Conservation (phyloP, 2,113 vertebrate species). For the Melanocharis versteri region DNA sequence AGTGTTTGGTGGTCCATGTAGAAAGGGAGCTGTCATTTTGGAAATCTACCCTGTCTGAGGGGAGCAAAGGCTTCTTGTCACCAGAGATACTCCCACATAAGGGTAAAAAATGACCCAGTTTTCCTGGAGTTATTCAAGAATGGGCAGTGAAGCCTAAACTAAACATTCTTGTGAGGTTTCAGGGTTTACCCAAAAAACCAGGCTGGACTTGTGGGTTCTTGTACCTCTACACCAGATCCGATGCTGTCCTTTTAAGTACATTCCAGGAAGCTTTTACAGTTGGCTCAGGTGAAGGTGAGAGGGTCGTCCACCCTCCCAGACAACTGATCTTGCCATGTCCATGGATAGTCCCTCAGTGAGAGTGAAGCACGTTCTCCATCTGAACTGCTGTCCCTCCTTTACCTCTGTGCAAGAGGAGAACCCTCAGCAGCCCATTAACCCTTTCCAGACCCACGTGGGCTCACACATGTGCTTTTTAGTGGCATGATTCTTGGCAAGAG, state of each 20-base stretch:
- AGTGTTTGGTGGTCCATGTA: background rate
- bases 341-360: background rate
- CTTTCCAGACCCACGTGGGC: background rate
- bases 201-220: background rate
- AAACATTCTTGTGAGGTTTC: background rate
- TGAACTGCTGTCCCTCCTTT: background rate
- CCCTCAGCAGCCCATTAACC: conserved; percentile 20
- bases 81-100: background rate
- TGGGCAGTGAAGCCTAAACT: background rate
- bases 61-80: background rate
- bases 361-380: background rate
- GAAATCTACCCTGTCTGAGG: background rate
- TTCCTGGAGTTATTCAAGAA: background rate
- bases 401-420: background rate
- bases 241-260: background rate
- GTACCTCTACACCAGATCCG: background rate
- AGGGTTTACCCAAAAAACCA: background rate
- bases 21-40: background rate
- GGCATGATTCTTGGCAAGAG: conserved; percentile 42
- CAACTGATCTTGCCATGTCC: accelerated
- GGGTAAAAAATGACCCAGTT: background rate
- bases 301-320: background rate
- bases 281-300: background rate
- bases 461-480: conserved; percentile 1
- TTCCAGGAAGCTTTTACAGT: background rate